phyloP scores from a whole-genome alignment of 2,797 vertebrate genomes.

The Threskiornis aethiopicus region DNA sequence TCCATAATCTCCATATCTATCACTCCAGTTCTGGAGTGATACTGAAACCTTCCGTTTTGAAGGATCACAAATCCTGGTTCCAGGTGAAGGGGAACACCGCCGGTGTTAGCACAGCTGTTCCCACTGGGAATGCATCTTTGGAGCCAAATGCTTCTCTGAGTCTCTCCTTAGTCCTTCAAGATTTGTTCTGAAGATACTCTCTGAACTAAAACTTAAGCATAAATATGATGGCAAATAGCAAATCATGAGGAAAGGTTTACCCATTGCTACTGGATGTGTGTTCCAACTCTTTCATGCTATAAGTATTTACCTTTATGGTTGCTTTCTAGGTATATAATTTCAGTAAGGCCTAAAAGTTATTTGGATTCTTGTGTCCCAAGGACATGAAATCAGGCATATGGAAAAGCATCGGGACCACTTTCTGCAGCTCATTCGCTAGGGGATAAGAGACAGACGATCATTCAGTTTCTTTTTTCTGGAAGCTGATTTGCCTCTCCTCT shows the following conservation, averaged over 20 bases:
- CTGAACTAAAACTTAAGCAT: background rate
- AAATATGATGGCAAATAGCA: background rate
- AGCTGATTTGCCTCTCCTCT: background rate
- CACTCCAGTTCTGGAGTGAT: background rate
- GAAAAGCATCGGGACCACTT: background rate
- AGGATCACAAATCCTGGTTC: background rate
- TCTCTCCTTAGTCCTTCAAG: background rate
- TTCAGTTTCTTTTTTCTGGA: background rate
- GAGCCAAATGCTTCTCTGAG: background rate
- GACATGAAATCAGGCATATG: background rate
- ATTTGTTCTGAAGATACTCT: background rate
- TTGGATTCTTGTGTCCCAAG: background rate
- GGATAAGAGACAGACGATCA: background rate
- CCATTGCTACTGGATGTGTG: background rate
- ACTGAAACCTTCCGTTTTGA: background rate
- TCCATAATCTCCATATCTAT: too few relatives aligned
- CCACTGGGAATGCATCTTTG: background rate
- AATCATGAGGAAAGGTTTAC: background rate
- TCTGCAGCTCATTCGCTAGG: background rate
- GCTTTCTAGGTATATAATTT: background rate
- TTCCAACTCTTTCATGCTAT: background rate
- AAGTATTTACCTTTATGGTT: background rate
- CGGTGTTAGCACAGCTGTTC: background rate
- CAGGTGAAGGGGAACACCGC: background rate
- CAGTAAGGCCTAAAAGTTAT: background rate